Evolutionary conservation across 2,113 vertebrate genomes (phyloP), one percentile per base, ranked within the genome.

Genomic region (Oreotrochilus melanogaster): DNA sequence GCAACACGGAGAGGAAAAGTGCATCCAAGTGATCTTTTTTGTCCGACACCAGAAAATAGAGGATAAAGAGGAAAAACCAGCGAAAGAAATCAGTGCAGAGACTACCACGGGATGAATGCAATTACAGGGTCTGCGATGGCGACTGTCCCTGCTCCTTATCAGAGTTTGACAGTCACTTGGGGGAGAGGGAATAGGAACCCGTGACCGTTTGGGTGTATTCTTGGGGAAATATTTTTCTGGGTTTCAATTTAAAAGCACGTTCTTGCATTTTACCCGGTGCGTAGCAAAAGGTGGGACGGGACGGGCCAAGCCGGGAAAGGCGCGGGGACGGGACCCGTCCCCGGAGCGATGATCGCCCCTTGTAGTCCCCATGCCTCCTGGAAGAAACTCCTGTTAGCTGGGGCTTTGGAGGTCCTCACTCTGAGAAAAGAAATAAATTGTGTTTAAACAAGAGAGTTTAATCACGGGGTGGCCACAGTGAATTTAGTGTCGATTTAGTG

Each of bases 351-450:
- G 1, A 14, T 17, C 9, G 14, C 35, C 28, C n/a, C n/a, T 10
- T 9, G 8, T 8, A n/a, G 35, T 31, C 0, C 18, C 19, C 8
- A 15, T 14, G 53, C 27, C 50, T 22, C 8, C 62, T 9, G 64
- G 61, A 24, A 27, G 8, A 18, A n/a, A 4, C 28, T 21, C 24
- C 24, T 8, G 27, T 56, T 18, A 51, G 18, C 22, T 2, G 56
- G 6, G 17, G 4, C 30, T 47, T 19, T 11, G 35, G 11, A 56
- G 9, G 8, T 4, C 11, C 72, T 60, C 24, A 0, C 35, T 24
- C 9, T 6, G 0, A 45, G 15, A 11, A 31, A 10, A 58, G 2
- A 35, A 22, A 30, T 3, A 15, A 21, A 1, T 3, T 13, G 35
- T 4, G 6, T 25, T 78, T 53, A 7, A n/a, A 79, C 39, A 88